These are phyloP conservation scores for Acanthacorydalis orientalis DNA, from an alignment of 2,888 invertebrate species.

Conservation along the genomic window DNA sequence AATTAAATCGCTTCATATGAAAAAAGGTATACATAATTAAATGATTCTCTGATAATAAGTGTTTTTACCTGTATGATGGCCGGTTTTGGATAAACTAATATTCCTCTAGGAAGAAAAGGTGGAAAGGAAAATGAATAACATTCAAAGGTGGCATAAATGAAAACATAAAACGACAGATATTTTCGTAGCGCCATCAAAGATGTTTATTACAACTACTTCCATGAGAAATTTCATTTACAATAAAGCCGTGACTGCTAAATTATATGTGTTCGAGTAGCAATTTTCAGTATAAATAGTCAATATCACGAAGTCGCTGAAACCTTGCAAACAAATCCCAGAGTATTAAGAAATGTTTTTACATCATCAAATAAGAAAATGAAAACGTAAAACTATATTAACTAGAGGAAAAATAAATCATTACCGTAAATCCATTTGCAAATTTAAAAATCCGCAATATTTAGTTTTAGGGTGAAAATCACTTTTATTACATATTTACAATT, in stretches of 20 bases:
- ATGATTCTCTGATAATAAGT: too few species aligned
- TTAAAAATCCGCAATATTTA: too few species aligned
- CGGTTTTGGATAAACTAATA: background rate
- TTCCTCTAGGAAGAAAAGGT: background rate
- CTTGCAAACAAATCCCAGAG: slow-evolving; percentile 1
- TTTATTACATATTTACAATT: too few species aligned
- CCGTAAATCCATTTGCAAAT: too few species aligned
- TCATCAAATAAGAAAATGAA: too few species aligned
- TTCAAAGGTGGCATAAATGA: background rate
- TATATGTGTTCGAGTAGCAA: slow-evolving; percentile 6
- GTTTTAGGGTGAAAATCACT: too few species aligned
- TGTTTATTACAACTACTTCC: slow-evolving; percentile 7
- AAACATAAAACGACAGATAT: background rate
- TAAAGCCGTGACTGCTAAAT: slow-evolving; percentile 7
- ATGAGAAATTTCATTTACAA: slow-evolving; percentile 7
- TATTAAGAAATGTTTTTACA: background rate
- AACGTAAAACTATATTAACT: too few species aligned
- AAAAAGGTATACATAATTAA: too few species aligned
- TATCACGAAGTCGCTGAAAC: slow-evolving; percentile 6
- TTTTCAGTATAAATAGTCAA: slow-evolving; percentile 6
- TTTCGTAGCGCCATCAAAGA: slow-evolving; percentile 6
- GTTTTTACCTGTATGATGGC: too few species aligned
- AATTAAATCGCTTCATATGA: too few species aligned
- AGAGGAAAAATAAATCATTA: too few species aligned
- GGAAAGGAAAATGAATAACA: background rate